These are phyloP conservation scores for Trinorchestia longiramus DNA, from an alignment of 1,140 invertebrate genomes.

Conservation along the genomic window DNA sequence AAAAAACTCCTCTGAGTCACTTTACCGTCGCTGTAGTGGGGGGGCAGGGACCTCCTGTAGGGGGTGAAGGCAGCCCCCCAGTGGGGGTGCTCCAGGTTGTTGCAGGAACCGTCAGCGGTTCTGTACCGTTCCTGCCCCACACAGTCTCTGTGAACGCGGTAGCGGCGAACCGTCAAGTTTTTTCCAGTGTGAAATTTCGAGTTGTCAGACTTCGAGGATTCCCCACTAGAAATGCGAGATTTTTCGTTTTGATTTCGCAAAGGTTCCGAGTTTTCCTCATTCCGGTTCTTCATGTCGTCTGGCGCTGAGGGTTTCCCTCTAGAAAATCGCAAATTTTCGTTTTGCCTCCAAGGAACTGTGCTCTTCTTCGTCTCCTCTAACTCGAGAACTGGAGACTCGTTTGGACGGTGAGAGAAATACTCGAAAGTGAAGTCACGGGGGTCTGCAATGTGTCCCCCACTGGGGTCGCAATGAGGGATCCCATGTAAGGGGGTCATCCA, in stretches of 20 bases:
- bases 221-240: too few relatives aligned
- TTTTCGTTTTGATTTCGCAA: too few relatives aligned
- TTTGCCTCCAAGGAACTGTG: neutral
- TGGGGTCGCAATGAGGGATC: neutral
- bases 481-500: neutral
- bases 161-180: neutral
- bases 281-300: neutral
- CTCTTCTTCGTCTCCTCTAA: neutral
- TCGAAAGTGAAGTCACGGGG: neutral
- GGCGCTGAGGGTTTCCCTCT: neutral
- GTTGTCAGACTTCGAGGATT: neutral
- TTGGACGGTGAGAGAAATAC: neutral
- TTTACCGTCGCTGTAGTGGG: constrained; percentile 67
- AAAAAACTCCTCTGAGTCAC: constrained; percentile 29
- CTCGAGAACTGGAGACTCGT: neutral
- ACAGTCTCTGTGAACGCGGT: neutral
- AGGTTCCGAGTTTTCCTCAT: neutral
- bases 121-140: constrained; percentile 68
- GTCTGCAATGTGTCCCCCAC: neutral
- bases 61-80: constrained; percentile 75
- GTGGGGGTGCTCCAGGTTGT: constrained; percentile 74
- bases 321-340: neutral
- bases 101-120: constrained; percentile 75
- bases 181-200: neutral
- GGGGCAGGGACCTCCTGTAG: constrained; percentile 71